phyloP scores from a whole-genome alignment of 1,140 invertebrate genomes.

The Macrobrachium nipponense region DNA sequence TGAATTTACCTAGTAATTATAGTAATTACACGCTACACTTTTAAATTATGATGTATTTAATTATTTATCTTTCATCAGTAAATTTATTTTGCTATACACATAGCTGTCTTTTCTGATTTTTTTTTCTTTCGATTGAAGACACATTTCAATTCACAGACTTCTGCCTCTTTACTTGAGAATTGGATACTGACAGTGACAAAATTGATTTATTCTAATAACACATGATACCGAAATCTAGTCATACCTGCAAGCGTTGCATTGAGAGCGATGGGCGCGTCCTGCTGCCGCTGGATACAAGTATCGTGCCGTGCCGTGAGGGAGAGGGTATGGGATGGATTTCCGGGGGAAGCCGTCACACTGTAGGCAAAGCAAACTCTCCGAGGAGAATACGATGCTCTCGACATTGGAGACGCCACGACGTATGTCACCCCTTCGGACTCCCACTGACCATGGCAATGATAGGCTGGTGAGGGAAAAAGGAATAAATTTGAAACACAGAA shows the following conservation, averaged over 20 bases:
- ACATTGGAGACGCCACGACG: slow-evolving; percentile 77
- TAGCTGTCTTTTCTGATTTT: too few relatives aligned
- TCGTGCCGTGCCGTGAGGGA: slow-evolving; percentile 53
- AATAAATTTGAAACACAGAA: neutral
- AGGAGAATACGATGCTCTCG: slow-evolving; percentile 71
- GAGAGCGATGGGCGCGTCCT: slow-evolving; percentile 47
- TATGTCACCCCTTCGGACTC: slow-evolving; percentile 77
- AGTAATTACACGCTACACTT: too few relatives aligned
- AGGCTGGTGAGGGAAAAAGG: slow-evolving; percentile 70
- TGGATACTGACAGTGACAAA: too few relatives aligned
- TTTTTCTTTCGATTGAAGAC: too few relatives aligned
- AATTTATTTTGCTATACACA: too few relatives aligned
- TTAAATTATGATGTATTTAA: too few relatives aligned
- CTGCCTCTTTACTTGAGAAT: too few relatives aligned
- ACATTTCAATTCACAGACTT: too few relatives aligned
- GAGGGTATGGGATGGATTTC: slow-evolving; percentile 17
- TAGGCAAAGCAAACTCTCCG: slow-evolving; percentile 74
- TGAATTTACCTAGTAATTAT: too few relatives aligned
- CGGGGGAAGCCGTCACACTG: slow-evolving; percentile 27
- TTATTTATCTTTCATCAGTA: too few relatives aligned
- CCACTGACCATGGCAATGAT: slow-evolving; percentile 78
- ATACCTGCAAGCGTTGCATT: slow-evolving; percentile 43
- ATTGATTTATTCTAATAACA: too few relatives aligned
- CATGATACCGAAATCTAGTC: neutral
- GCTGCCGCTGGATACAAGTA: slow-evolving; percentile 35